Percentiles rank a stretch among this genome's conserved stretches.
These are phyloP conservation scores for Spicauda simplicius DNA, from an alignment of 2,888 invertebrate species.

Conservation along the genomic window DNA sequence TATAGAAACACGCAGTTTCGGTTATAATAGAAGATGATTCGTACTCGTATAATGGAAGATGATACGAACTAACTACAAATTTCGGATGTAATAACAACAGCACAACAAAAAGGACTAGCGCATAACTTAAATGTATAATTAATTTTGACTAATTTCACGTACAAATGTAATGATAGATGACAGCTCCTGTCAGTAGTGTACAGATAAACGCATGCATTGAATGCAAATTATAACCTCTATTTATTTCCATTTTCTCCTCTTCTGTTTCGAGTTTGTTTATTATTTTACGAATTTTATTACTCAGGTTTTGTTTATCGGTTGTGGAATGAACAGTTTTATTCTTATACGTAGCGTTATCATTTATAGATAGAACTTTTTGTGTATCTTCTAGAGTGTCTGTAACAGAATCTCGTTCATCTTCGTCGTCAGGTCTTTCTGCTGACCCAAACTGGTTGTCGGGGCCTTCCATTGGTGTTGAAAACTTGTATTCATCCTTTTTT, in stretches of 20 bases:
- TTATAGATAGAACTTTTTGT: slow-evolving; percentile 41
- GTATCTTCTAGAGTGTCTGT: slow-evolving; percentile 50
- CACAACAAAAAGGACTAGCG: background rate
- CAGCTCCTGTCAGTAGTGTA: slow-evolving; percentile 26
- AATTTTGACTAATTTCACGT: slow-evolving; percentile 28
- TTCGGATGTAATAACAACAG: background rate
- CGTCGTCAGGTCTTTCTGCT: slow-evolving; percentile 89
- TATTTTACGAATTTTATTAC: slow-evolving; percentile 75
- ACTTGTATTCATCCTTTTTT: slow-evolving; percentile 84
- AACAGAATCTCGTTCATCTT: slow-evolving; percentile 71
- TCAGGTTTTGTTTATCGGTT: slow-evolving; percentile 64
- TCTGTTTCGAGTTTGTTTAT: slow-evolving; percentile 64
- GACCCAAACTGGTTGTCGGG: slow-evolving; percentile 89
- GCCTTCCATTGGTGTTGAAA: slow-evolving; percentile 72
- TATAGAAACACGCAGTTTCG: too few species aligned
- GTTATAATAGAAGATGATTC: too few species aligned
- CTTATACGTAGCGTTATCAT: slow-evolving; percentile 52
- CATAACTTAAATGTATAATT: background rate
- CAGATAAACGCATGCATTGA: slow-evolving; percentile 33
- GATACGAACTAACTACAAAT: too few species aligned
- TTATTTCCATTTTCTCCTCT: slow-evolving; percentile 40
- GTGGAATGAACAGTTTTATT: slow-evolving; percentile 58
- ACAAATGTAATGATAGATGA: slow-evolving; percentile 27
- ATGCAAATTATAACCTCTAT: slow-evolving; percentile 44
- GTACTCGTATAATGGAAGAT: too few species aligned